Evolutionary conservation across 2,888 invertebrate species (phyloP).

Genomic region (Andrena bicolor): DNA sequence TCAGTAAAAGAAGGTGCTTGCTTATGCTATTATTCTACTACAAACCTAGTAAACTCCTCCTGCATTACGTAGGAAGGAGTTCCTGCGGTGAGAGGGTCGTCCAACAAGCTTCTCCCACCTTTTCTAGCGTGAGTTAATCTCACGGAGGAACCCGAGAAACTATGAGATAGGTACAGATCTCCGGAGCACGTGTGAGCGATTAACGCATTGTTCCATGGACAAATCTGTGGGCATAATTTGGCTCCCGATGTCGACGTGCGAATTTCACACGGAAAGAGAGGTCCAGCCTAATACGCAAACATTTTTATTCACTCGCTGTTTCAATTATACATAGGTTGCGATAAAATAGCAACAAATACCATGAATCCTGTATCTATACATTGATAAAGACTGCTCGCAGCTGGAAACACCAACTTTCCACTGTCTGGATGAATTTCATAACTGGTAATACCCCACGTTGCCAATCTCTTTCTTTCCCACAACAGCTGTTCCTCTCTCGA

Average conservation of each 20-base stretch:
- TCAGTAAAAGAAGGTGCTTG: not conserved
- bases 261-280: slow-evolving; percentile 89
- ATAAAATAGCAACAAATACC: slow-evolving; percentile 85
- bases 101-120: slow-evolving; percentile 89
- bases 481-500: slow-evolving; percentile 96
- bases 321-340: not conserved
- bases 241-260: slow-evolving; percentile 89
- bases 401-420: slow-evolving; percentile 96
- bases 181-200: slow-evolving; percentile 96
- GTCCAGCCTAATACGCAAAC: slow-evolving; percentile 86
- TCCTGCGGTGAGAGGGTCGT: slow-evolving; percentile 95
- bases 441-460: slow-evolving; percentile 97
- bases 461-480: slow-evolving; percentile 95
- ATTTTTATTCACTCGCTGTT: not conserved
- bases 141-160: slow-evolving; percentile 89
- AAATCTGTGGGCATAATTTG: slow-evolving; percentile 93
- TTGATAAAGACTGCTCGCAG: slow-evolving; percentile 94
- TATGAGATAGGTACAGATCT: slow-evolving; percentile 95
- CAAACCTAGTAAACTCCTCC: slow-evolving; percentile 92
- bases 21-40: not conserved
- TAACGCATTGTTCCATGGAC: slow-evolving; percentile 92
- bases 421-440: slow-evolving; percentile 94
- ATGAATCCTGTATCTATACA: slow-evolving; percentile 91
- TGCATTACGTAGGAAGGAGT: slow-evolving; percentile 99
- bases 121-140: slow-evolving; percentile 90